phyloP scores from a whole-genome alignment of 53 echinoderm and acorn worm species.

The Patiria pectinifera region DNA sequence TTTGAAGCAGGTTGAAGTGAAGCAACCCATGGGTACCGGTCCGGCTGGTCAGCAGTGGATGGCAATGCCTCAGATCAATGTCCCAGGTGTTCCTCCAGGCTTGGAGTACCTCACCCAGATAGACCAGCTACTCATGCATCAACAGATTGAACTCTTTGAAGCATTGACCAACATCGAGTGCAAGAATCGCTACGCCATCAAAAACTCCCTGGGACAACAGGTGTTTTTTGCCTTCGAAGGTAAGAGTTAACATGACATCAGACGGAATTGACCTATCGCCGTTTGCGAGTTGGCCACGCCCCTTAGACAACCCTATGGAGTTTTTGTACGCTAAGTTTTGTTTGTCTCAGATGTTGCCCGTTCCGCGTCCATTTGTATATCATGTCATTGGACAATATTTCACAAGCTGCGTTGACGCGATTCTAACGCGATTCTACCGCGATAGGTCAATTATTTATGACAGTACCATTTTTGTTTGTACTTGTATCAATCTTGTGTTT shows the following conservation, averaged over 20 bases:
- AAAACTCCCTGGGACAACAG: conserved; percentile 88
- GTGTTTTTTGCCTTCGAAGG: conserved; percentile 82
- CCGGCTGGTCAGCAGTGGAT: conserved; percentile 63
- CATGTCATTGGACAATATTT: too few species aligned
- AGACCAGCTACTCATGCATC: conserved; percentile 83
- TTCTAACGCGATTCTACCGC: too few species aligned
- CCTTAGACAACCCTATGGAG: background rate
- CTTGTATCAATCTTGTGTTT: too few species aligned
- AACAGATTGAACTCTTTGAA: conserved; percentile 80
- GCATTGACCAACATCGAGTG: conserved; percentile 79
- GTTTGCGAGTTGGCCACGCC: too few species aligned
- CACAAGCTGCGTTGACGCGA: too few species aligned
- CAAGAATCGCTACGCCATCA: conserved; percentile 84
- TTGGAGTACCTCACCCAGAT: conserved; percentile 81
- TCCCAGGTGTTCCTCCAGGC: conserved; percentile 69
- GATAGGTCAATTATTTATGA: too few species aligned
- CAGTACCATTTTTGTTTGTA: too few species aligned
- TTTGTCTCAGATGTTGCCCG: too few species aligned
- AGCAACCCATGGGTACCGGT: conserved; percentile 2
- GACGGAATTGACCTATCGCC: background rate
- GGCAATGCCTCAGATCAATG: conserved; percentile 50
- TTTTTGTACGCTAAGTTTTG: too few species aligned
- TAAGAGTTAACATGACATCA: background rate
- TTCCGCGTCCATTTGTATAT: too few species aligned
- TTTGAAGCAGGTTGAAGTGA: conserved; percentile 15